A percentile compares a stretch with the other conserved stretches of the same genome.
phyloP scores from a whole-genome alignment of 1,140 invertebrate genomes.

The Hylaeus anthracinus region DNA sequence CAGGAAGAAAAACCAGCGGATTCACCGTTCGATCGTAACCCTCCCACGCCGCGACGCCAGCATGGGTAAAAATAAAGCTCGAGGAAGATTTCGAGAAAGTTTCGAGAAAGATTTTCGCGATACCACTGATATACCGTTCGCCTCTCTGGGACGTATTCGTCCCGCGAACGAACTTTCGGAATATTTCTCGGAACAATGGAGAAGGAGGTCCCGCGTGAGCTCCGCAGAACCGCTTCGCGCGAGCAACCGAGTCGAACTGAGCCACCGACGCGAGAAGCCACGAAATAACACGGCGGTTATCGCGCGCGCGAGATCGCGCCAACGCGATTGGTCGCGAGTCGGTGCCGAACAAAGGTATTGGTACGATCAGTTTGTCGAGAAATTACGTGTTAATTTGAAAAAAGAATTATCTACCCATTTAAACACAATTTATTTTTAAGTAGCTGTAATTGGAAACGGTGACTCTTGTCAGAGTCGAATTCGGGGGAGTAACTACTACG shows the following conservation, averaged over 20 bases:
- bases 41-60: background rate
- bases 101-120: no score
- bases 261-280: conserved; percentile 12
- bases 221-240: background rate
- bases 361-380: no score
- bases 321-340: background rate
- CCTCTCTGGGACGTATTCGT: background rate
- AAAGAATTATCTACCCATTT: no score
- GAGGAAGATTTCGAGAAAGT: no score
- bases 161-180: background rate
- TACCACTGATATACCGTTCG: no score
- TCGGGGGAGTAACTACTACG: no score
- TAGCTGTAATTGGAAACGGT: no score
- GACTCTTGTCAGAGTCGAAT: no score
- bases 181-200: background rate
- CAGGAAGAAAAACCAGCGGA: background rate
- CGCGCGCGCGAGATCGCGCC: background rate
- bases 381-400: no score
- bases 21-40: background rate
- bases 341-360: no score
- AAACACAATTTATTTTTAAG: no score
- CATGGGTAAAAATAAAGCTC: background rate
- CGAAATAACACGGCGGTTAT: conserved; percentile 37
- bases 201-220: background rate
- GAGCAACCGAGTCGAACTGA: conserved; percentile 50